phyloP scores from a whole-genome alignment of 1,140 invertebrate species.

The Drosophila teissieri region DNA sequence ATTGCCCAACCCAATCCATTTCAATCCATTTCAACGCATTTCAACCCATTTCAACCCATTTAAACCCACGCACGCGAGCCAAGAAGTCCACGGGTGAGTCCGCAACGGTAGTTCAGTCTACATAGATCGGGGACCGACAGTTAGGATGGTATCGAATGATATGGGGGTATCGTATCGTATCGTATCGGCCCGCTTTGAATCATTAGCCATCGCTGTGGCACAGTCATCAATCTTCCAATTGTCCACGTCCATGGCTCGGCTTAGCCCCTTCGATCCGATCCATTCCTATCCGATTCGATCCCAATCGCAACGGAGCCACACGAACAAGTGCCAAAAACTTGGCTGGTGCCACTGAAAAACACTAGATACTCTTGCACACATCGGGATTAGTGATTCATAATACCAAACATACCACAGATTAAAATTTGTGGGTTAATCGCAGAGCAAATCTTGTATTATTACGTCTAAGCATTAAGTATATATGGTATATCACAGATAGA shows the following conservation, averaged over 20 bases:
- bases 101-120: conserved; percentile 27
- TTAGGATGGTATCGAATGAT: conserved; percentile 8
- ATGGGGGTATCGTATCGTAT: not conserved
- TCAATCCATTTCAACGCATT: not conserved
- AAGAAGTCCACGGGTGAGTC: conserved; percentile 18
- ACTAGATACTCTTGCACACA: conserved; percentile 16
- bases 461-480: not conserved
- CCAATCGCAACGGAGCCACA: conserved; percentile 9
- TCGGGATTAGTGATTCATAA: too few relatives aligned
- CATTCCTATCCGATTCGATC: conserved; percentile 10
- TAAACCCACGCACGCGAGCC: conserved; percentile 12
- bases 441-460: not conserved
- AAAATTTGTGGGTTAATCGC: not conserved
- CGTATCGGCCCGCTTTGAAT: conserved; percentile 50
- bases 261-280: conserved; percentile 25
- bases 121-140: conserved; percentile 8
- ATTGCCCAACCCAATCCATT: conserved; percentile 10
- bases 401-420: too few relatives aligned
- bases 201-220: conserved; percentile 48
- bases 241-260: conserved; percentile 26
- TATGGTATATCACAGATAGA: too few relatives aligned
- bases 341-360: conserved; percentile 3
- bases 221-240: conserved; percentile 73
- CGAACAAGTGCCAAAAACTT: conserved; percentile 25
- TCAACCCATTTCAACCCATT: not conserved